Conservation (phyloP, 1,140 invertebrate genomes). For the Drosophila simulans region DNA sequence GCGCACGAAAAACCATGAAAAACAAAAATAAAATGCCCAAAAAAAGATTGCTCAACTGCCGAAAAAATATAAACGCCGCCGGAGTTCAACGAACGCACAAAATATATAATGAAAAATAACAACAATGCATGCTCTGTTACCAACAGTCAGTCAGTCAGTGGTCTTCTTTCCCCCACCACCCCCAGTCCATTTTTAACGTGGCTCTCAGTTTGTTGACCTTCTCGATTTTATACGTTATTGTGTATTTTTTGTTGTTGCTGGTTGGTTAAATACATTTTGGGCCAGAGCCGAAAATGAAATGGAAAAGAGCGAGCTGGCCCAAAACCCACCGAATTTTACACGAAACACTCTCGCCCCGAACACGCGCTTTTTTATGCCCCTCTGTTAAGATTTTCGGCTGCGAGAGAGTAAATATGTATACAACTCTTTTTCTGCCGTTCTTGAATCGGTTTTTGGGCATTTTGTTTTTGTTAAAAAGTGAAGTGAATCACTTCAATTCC, state of each 20-base stretch:
- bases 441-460: slow-evolving; percentile 55
- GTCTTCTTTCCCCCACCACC: slow-evolving; percentile 20
- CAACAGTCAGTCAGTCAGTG: slow-evolving; percentile 69
- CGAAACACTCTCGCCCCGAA: slow-evolving; percentile 68
- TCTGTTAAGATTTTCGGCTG: slow-evolving; percentile 19
- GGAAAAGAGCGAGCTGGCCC: slow-evolving; percentile 68
- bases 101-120: slow-evolving; percentile 69
- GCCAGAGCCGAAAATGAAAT: slow-evolving; percentile 74
- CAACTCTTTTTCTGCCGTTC: slow-evolving; percentile 26
- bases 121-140: slow-evolving; percentile 63
- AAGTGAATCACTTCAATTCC: slow-evolving; percentile 71
- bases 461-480: slow-evolving; percentile 64
- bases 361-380: slow-evolving; percentile 41
- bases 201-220: slow-evolving; percentile 75
- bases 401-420: slow-evolving; percentile 7
- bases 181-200: slow-evolving; percentile 34
- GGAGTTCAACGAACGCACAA: slow-evolving; percentile 71
- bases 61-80: slow-evolving; percentile 26
- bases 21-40: slow-evolving; percentile 25
- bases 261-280: slow-evolving; percentile 43
- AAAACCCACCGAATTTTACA: slow-evolving; percentile 42
- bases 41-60: slow-evolving; percentile 68
- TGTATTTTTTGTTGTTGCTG: slow-evolving; percentile 22
- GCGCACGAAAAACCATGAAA: slow-evolving; percentile 24
- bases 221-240: slow-evolving; percentile 42